These are phyloP conservation scores for Campoletis sonorensis DNA, from an alignment of 1,140 invertebrate species.

Conservation along the genomic window DNA sequence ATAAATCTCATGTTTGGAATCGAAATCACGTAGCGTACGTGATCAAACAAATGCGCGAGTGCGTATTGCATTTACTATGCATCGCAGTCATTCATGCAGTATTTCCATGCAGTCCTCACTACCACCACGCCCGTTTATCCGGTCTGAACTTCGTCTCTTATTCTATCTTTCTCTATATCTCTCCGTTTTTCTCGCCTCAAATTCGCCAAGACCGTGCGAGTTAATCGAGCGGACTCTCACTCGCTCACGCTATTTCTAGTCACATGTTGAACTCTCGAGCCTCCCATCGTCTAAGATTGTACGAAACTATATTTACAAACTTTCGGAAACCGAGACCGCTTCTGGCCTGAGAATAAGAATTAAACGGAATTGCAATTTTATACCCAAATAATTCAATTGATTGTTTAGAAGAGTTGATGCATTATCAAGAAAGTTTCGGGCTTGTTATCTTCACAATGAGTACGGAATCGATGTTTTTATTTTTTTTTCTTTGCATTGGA, in stretches of 20 bases:
- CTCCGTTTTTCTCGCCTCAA: background rate
- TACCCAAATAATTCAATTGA: no score
- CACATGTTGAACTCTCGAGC: background rate
- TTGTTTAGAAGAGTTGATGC: no score
- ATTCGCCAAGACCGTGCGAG: background rate
- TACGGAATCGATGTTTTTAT: no score
- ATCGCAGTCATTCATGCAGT: constrained; percentile 19
- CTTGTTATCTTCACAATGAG: no score
- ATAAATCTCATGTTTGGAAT: constrained; percentile 10
- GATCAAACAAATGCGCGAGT: constrained; percentile 24
- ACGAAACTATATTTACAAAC: background rate
- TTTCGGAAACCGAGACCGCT: background rate
- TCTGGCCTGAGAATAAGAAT: background rate
- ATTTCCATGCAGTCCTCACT: background rate
- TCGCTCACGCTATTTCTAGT: constrained; percentile 3
- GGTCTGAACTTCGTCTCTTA: background rate
- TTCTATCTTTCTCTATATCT: background rate
- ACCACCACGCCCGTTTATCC: background rate
- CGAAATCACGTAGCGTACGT: constrained; percentile 3
- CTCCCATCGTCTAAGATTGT: background rate
- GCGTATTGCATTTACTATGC: constrained; percentile 6
- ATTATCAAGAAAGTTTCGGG: no score
- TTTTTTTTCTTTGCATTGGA: no score
- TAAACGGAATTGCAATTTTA: no score
- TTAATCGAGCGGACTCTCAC: constrained; percentile 8